Evolutionary conservation across 2,888 invertebrate species (phyloP).

Genomic region (Temnothorax ravouxi): DNA sequence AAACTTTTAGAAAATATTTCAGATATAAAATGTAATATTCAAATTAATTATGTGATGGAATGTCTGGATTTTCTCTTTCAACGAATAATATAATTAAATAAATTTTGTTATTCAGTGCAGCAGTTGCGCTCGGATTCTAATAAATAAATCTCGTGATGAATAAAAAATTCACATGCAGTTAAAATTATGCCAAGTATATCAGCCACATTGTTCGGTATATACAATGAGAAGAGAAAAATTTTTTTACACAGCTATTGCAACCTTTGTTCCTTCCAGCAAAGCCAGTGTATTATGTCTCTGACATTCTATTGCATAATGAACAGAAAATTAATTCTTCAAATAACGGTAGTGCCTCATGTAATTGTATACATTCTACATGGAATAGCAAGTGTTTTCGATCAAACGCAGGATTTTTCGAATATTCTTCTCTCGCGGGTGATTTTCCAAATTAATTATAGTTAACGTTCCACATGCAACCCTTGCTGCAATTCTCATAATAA

Average conservation of each 20-base stretch:
- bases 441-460: slow-evolving; percentile 39
- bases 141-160: background rate
- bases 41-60: background rate
- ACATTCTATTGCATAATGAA: background rate
- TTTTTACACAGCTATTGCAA: background rate
- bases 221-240: background rate
- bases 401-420: background rate
- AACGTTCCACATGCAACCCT: slow-evolving; percentile 14
- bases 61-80: background rate
- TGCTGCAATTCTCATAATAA: slow-evolving; percentile 40
- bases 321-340: background rate
- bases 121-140: background rate
- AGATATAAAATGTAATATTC: background rate
- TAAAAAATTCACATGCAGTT: background rate
- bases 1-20: background rate
- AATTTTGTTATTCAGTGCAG: background rate
- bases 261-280: background rate
- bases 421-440: background rate
- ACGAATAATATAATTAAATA: background rate
- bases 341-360: background rate
- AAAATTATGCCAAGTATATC: background rate
- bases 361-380: background rate
- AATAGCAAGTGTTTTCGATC: slow-evolving; percentile 1
- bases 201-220: background rate
- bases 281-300: background rate